phyloP scores from a whole-genome alignment of 2,888 invertebrate species.

The Diarsia brunnea region DNA sequence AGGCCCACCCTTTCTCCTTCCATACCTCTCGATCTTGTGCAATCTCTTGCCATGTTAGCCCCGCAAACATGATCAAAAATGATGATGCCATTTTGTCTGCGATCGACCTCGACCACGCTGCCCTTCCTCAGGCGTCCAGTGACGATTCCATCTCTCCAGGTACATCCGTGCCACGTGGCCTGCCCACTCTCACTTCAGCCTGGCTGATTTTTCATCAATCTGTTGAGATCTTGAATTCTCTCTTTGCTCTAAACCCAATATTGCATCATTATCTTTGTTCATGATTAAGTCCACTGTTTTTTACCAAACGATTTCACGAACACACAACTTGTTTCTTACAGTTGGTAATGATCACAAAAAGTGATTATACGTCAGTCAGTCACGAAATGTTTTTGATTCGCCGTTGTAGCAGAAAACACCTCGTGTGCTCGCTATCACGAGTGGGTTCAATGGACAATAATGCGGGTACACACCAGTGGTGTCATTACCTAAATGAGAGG shows the following conservation, averaged over 20 bases:
- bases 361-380: constrained; percentile 67
- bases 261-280: constrained; percentile 19
- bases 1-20: too few relatives aligned
- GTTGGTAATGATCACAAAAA: constrained; percentile 70
- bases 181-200: too few relatives aligned
- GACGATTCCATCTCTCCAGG: too few relatives aligned
- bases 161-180: too few relatives aligned
- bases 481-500: constrained; percentile 65
- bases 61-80: too few relatives aligned
- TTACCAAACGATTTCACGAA: constrained; percentile 43
- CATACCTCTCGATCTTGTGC: too few relatives aligned
- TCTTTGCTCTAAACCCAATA: constrained; percentile 10
- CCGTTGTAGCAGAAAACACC: constrained; percentile 67
- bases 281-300: constrained; percentile 40
- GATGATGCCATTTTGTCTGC: too few relatives aligned
- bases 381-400: constrained; percentile 68
- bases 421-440: constrained; percentile 69
- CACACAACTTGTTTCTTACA: constrained; percentile 60
- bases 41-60: too few relatives aligned
- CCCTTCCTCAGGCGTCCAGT: too few relatives aligned
- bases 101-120: too few relatives aligned
- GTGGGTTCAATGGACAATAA: constrained; percentile 76
- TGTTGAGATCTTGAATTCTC: not conserved
- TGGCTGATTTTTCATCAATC: not conserved
- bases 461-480: constrained; percentile 60